Conservation (phyloP, 64 coral and sea anemone genomes). For the Stichodactyla mertensii region DNA sequence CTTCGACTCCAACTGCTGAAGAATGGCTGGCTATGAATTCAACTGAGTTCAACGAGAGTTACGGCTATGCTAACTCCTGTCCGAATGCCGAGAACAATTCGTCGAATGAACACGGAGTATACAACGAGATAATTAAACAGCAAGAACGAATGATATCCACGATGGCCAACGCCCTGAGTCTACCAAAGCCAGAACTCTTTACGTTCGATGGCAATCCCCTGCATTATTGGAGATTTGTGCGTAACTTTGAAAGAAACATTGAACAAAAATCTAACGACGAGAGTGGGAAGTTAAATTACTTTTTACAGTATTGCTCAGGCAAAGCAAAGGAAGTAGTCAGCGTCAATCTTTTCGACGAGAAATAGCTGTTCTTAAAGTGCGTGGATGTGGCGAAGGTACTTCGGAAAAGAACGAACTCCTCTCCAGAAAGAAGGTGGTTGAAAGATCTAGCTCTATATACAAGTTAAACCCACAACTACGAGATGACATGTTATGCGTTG, state of each 20-base stretch:
- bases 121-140: background rate
- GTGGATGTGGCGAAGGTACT: too few relatives aligned
- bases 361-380: too few relatives aligned
- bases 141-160: background rate
- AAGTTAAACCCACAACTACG: background rate
- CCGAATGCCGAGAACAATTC: conserved; percentile 19
- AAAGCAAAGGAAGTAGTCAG: conserved; percentile 30
- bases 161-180: conserved; percentile 24
- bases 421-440: too few relatives aligned
- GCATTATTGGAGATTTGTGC: conserved; percentile 53
- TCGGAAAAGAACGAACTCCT: too few relatives aligned
- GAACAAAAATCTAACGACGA: conserved; percentile 19
- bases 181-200: conserved; percentile 48
- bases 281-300: conserved; percentile 42
- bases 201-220: conserved; percentile 25
- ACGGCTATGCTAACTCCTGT: background rate
- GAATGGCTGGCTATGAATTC: conserved; percentile 4
- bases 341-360: too few relatives aligned
- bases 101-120: conserved; percentile 26
- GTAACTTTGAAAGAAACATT: conserved; percentile 38
- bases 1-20: background rate
- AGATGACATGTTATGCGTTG: conserved; percentile 11
- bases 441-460: background rate
- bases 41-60: background rate
- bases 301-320: conserved; percentile 26